Evolutionary conservation across 1,140 invertebrate species (phyloP).

Genomic region (Papilio dardanus): DNA sequence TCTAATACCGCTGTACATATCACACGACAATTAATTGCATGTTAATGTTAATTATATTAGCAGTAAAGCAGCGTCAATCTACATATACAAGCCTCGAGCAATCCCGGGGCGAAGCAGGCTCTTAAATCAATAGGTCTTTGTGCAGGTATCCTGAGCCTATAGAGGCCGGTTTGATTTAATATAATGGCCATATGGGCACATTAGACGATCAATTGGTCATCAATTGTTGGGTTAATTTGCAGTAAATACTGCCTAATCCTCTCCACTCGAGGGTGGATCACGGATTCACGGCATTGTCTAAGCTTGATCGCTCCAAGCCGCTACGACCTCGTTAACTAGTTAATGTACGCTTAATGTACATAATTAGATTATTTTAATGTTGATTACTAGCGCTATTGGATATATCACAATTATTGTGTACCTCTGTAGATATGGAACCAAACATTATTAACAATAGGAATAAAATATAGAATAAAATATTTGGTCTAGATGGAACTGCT

Average conservation of each 20-base stretch:
- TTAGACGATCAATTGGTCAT: constrained; percentile 79
- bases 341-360: neutral
- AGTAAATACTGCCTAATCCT: constrained; percentile 74
- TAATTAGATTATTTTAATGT: constrained; percentile 12
- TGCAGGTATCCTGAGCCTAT: constrained; percentile 65
- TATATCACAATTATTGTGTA: neutral
- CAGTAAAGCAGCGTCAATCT: constrained; percentile 45
- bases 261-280: constrained; percentile 51
- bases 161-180: constrained; percentile 73
- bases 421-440: neutral
- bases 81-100: constrained; percentile 51
- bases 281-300: constrained; percentile 50
- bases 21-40: constrained; percentile 30
- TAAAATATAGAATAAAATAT: no score
- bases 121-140: constrained; percentile 77
- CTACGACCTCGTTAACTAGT: constrained; percentile 39
- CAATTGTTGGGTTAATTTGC: constrained; percentile 78
- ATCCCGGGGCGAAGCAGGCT: constrained; percentile 46
- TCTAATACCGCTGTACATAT: constrained; percentile 5
- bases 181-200: constrained; percentile 72
- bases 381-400: neutral
- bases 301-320: constrained; percentile 27
- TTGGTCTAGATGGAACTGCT: no score
- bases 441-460: no score
- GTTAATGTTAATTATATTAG: constrained; percentile 39